These are phyloP conservation scores for Drosophila gunungcola DNA, from an alignment of 1,140 invertebrate genomes.

Conservation along the genomic window DNA sequence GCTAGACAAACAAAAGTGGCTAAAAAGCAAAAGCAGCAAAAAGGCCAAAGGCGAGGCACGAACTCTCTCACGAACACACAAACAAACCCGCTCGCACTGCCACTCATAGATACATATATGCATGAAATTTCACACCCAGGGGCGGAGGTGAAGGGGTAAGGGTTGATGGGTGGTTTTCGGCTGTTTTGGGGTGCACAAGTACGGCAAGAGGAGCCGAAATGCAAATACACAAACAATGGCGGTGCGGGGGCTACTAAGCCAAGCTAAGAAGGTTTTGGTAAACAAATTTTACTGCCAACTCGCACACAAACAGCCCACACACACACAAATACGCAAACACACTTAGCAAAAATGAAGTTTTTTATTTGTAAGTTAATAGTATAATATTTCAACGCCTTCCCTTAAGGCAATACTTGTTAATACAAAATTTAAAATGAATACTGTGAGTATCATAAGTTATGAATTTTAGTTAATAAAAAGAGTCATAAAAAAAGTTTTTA, in stretches of 20 bases:
- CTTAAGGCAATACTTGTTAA: too few species aligned
- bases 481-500: too few species aligned
- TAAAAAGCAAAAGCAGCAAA: constrained; percentile 63
- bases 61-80: constrained; percentile 42
- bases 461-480: too few species aligned
- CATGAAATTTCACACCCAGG: constrained; percentile 76
- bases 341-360: constrained; percentile 1
- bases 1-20: constrained; percentile 63
- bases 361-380: neutral
- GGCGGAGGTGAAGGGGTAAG: constrained; percentile 16
- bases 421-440: too few species aligned
- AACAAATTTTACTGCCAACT: constrained; percentile 73
- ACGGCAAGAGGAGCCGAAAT: constrained; percentile 58
- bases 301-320: constrained; percentile 42
- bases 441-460: too few species aligned
- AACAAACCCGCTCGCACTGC: constrained; percentile 3
- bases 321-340: constrained; percentile 32
- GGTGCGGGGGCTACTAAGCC: constrained; percentile 78
- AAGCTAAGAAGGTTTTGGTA: constrained; percentile 82
- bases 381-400: too few species aligned
- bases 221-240: constrained; percentile 81
- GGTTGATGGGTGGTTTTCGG: constrained; percentile 16
- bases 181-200: constrained; percentile 10
- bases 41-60: constrained; percentile 65
- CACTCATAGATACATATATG: constrained; percentile 59